A percentile compares a stretch with the other conserved stretches of the same genome.
phyloP scores from a whole-genome alignment of 2,797 vertebrate genomes.

The Chelonia mydas region DNA sequence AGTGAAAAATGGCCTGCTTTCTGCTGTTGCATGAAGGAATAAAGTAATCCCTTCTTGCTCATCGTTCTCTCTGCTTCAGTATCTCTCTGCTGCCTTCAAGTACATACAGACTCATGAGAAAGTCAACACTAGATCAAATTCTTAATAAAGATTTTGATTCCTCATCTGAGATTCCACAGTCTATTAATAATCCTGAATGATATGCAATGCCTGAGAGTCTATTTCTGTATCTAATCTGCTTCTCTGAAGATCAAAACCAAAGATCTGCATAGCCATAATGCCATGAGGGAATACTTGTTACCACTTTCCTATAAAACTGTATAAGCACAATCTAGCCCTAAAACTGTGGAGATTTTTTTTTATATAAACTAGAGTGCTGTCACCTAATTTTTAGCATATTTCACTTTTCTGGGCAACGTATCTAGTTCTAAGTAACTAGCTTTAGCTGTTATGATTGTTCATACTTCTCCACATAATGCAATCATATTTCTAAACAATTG shows the following conservation, averaged over 20 bases:
- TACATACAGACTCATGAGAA: not conserved
- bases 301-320: not conserved
- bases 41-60: not conserved
- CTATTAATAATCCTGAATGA: not conserved
- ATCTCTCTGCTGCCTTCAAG: not conserved
- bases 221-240: not conserved
- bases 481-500: not conserved
- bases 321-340: not conserved
- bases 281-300: not conserved
- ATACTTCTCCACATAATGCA: not conserved
- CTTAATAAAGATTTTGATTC: not conserved
- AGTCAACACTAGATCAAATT: too few relatives aligned
- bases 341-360: not conserved
- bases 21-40: not conserved
- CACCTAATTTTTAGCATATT: constrained; percentile 8
- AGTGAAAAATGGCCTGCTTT: not conserved
- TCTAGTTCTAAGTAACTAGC: not conserved
- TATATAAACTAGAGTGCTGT: constrained; percentile 11
- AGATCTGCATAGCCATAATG: not conserved
- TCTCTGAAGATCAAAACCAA: not conserved
- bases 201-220: not conserved
- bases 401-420: not conserved
- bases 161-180: not conserved
- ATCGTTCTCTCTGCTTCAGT: not conserved
- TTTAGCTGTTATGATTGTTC: not conserved